Conservation (phyloP, 64 coral and sea anemone species). For the Porites lutea region DNA sequence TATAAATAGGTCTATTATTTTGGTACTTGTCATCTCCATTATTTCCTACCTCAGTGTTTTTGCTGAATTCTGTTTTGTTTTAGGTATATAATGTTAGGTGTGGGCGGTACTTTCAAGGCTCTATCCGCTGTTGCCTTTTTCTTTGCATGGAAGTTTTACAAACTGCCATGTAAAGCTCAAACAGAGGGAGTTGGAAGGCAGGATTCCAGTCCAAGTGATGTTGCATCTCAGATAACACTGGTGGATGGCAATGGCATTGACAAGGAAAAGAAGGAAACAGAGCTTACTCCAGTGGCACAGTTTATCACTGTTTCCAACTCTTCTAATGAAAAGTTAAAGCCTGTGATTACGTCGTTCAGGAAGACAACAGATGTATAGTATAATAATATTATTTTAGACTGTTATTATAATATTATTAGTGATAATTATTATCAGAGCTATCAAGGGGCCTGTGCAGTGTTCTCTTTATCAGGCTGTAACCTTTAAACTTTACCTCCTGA, state of each 20-base stretch:
- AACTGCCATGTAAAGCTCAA: conserved; percentile 24
- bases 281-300: conserved; percentile 17
- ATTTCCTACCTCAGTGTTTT: background rate
- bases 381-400: no score
- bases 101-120: conserved; percentile 71
- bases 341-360: no score
- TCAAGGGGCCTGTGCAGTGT: no score
- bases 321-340: background rate
- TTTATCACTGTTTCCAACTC: conserved; percentile 14
- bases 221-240: conserved; percentile 1
- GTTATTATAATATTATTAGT: no score
- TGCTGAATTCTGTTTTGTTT: conserved; percentile 1
- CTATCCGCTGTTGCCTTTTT: conserved; percentile 86
- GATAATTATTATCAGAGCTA: no score
- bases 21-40: no score
- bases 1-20: no score
- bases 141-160: conserved; percentile 92
- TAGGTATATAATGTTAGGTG: conserved; percentile 73
- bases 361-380: background rate
- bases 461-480: no score
- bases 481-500: no score
- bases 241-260: background rate
- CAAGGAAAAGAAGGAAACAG: background rate
- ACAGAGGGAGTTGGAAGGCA: background rate
- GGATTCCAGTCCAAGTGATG: conserved; percentile 2